Conservation (phyloP, 2,888 invertebrate species). For the Hedya salicella region DNA sequence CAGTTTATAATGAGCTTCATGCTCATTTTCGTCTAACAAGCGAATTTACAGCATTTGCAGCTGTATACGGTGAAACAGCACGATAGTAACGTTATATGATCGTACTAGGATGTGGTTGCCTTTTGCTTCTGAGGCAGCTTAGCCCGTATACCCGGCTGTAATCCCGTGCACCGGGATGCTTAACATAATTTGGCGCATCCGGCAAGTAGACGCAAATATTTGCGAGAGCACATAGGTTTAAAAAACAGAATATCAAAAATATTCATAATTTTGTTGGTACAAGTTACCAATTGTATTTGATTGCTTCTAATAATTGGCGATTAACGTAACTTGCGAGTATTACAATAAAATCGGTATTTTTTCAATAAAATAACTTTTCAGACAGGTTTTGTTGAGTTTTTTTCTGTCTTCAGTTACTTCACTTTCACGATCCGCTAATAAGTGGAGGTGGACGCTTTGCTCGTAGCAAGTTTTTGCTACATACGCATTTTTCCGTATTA, state of each 20-base stretch:
- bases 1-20: neutral
- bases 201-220: constrained; percentile 33
- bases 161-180: constrained; percentile 17
- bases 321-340: too few relatives aligned
- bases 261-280: too few relatives aligned
- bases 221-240: constrained; percentile 7
- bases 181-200: constrained; percentile 34
- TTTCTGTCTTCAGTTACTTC: too few relatives aligned
- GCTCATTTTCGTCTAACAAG: neutral
- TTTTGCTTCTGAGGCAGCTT: neutral
- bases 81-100: neutral
- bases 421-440: too few relatives aligned
- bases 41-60: neutral
- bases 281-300: too few relatives aligned
- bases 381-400: too few relatives aligned
- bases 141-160: neutral
- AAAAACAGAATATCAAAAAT: constrained; percentile 1
- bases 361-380: too few relatives aligned
- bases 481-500: too few relatives aligned
- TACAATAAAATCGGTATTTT: too few relatives aligned
- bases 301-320: too few relatives aligned
- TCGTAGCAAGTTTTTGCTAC: too few relatives aligned
- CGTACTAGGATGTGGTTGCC: neutral
- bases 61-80: neutral
- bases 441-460: too few relatives aligned